Percentiles rank a stretch among this genome's conserved stretches.
These are phyloP conservation scores for Geotria australis DNA, from an alignment of 2,797 vertebrate genomes.

Conservation along the genomic window DNA sequence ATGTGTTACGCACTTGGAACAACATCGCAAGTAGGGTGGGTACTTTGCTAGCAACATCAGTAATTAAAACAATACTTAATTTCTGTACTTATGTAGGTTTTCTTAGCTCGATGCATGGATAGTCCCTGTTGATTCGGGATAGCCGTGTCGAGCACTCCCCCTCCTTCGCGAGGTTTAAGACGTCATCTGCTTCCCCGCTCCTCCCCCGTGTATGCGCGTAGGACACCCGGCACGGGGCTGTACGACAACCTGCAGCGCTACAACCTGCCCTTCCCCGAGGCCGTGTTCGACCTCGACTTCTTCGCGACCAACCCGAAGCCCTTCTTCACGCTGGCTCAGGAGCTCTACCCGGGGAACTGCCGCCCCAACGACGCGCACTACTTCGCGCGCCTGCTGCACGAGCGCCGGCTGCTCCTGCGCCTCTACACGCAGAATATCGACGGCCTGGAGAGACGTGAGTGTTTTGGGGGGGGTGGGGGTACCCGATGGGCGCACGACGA, in stretches of 20 bases:
- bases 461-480: background rate
- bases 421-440: constrained; percentile 97
- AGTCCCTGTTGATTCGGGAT: no score
- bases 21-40: no score
- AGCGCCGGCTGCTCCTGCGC: constrained; percentile 45
- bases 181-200: no score
- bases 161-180: no score
- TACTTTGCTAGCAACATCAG: no score
- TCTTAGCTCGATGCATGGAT: no score
- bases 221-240: constrained; percentile 27
- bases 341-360: constrained; percentile 33
- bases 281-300: constrained; percentile 24
- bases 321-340: constrained; percentile 39
- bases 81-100: no score
- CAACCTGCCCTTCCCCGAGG: constrained; percentile 41
- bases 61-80: no score
- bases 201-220: constrained; percentile 1
- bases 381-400: constrained; percentile 43
- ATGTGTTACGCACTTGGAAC: no score
- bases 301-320: constrained; percentile 50
- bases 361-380: constrained; percentile 28
- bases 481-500: no score
- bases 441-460: constrained; percentile 50
- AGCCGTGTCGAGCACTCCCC: no score
- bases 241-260: constrained; percentile 43